phyloP scores from a whole-genome alignment of 2,888 invertebrate genomes.

The Melolontha melolontha region DNA sequence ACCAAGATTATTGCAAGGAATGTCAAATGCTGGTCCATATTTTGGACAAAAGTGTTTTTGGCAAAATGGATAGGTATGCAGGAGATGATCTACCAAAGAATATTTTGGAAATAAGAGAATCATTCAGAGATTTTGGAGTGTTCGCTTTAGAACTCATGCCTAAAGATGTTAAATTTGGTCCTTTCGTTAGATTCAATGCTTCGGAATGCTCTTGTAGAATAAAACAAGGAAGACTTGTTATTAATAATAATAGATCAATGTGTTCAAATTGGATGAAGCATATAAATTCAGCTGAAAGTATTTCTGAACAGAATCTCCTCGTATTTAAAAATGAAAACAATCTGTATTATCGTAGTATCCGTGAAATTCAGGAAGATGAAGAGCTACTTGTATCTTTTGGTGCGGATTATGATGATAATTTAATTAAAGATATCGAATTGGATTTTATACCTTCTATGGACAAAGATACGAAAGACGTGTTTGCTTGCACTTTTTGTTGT shows the following conservation, averaged over 20 bases:
- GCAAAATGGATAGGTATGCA: not conserved
- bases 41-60: not conserved
- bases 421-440: not conserved
- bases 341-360: constrained; percentile 3
- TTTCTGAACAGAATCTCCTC: constrained; percentile 1
- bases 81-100: not conserved
- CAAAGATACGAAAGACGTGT: not conserved
- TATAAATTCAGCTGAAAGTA: not conserved
- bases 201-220: not conserved
- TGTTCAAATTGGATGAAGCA: constrained; percentile 16
- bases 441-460: not conserved
- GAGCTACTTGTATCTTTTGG: constrained; percentile 10
- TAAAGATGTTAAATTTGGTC: constrained; percentile 18
- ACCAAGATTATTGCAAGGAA: not conserved
- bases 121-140: not conserved
- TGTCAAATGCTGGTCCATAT: constrained; percentile 17
- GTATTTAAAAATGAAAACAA: constrained; percentile 1
- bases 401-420: not conserved
- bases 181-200: constrained; percentile 10
- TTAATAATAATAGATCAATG: not conserved
- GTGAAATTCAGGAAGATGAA: not conserved
- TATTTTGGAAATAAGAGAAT: constrained; percentile 1
- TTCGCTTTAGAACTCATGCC: constrained; percentile 18
- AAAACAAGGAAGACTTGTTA: constrained; percentile 1
- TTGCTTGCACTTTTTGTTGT: constrained; percentile 20